Evolutionary conservation across 2,888 invertebrate genomes (phyloP), one percentile per base, ranked within the genome.

Genomic region (Chironomus riparius): DNA sequence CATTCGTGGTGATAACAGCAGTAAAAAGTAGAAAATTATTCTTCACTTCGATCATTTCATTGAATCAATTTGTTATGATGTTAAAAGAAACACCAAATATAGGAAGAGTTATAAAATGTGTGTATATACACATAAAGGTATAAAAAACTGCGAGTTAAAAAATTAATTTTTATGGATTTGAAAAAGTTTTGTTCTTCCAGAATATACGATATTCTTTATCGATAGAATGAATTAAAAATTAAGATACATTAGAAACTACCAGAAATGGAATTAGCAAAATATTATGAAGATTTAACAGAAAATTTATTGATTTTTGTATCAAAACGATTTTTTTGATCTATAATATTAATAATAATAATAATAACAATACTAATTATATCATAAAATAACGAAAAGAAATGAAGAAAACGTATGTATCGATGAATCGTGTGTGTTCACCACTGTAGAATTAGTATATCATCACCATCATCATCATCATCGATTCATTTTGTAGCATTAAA

Each of bases 81-180:
- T 24, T 38, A 47, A 50, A 70, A 47, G 38, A 71, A 47, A 71
- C 71, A 71, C 71, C 71, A 71, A 71, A 71, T 61, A 56, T 61
- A 71, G 56, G 21, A 38, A 38, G 38, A 38, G 38, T 38, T 38
- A 38, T 38, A 38, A 38, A 38, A 38, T 38, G 38, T 38, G 38
- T 38, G 38, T 38, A 38, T 38, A 38, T 38, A 38, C 38, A 38
- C 38, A 38, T 38, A 38, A 65, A 21, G 21, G 38, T 38, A 38
- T 38, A 48, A 47, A 47, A n/a, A 68, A 68, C 15, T 68, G 38
- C 38, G 28, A 38, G 28, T 47, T 47, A 56, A 22, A 18, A 74
- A 74, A 74, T 74, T 74, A 74, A 74, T 74, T 74, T 74, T 74
- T 74, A 74, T 74, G 74, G 74, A 74, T 74, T 74, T 74, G 48